phyloP scores from a whole-genome alignment of 1,140 invertebrate genomes.

The Pseudoatta argentina region DNA sequence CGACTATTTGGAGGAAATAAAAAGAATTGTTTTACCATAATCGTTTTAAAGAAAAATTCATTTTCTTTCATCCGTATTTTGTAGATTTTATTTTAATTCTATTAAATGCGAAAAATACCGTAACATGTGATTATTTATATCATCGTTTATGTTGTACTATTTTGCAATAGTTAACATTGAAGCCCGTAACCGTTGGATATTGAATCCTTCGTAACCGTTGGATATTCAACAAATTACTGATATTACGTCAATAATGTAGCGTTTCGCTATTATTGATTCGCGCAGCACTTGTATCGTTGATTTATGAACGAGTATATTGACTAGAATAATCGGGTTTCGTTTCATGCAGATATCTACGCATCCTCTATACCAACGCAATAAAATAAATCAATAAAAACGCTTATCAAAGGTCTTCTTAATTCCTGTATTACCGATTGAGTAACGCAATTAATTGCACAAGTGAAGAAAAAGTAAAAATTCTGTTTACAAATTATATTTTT shows the following conservation, averaged over 20 bases:
- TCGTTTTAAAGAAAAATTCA: background rate
- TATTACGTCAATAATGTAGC: conserved; percentile 43
- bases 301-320: conserved; percentile 59
- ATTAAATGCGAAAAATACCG: background rate
- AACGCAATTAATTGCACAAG: background rate
- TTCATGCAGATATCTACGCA: conserved; percentile 31
- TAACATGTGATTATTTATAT: background rate
- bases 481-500: background rate
- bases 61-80: background rate
- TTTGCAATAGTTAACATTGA: background rate
- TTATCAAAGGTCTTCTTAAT: conserved; percentile 32
- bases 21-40: background rate
- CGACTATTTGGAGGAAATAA: background rate
- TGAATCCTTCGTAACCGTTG: background rate
- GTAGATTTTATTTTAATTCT: background rate
- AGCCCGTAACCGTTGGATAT: background rate
- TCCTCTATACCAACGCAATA: conserved; percentile 22
- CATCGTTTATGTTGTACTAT: background rate
- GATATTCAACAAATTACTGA: conserved; percentile 34
- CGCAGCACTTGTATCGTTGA: conserved; percentile 9
- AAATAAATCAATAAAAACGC: conserved; percentile 36
- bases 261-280: conserved; percentile 53
- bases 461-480: background rate
- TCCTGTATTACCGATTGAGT: conserved; percentile 10
- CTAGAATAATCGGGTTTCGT: conserved; percentile 49